Conservation (phyloP, 2,113 vertebrate genomes). For the Cettia cetti region DNA sequence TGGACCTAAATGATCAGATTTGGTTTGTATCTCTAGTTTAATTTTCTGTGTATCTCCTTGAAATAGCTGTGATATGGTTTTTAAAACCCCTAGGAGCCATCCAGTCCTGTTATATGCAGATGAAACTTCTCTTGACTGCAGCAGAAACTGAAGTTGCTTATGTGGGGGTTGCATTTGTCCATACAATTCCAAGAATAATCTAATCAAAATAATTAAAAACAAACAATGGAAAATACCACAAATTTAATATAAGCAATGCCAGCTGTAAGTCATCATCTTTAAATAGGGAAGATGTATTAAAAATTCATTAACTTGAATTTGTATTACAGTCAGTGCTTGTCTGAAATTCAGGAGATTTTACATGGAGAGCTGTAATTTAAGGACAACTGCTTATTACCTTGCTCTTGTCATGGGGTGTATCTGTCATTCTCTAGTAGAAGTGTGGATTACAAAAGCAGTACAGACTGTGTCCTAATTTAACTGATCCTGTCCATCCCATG, state of each 20-base stretch:
- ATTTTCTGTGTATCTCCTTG: background rate
- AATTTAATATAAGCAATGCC: constrained; percentile 68
- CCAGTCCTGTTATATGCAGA: background rate
- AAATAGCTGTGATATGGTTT: background rate
- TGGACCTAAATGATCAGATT: background rate
- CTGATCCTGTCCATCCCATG: constrained; percentile 53
- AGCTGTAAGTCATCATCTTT: constrained; percentile 64
- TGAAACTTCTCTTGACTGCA: constrained; percentile 17
- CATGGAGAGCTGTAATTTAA: constrained; percentile 56
- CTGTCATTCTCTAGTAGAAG: constrained; percentile 2
- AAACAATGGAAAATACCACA: constrained; percentile 69
- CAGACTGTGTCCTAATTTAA: constrained; percentile 37
- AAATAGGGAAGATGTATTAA: constrained; percentile 62
- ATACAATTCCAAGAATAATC: constrained; percentile 54
- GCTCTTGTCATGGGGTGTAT: constrained; percentile 45
- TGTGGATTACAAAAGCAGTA: constrained; percentile 48
- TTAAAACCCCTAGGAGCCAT: background rate
- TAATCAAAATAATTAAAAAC: constrained; percentile 71
- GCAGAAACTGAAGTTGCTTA: constrained; percentile 46
- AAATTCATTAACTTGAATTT: constrained; percentile 66
- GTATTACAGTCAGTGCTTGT: constrained; percentile 58
- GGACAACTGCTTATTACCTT: constrained; percentile 48
- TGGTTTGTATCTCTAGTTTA: background rate
- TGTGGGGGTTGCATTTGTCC: constrained; percentile 27
- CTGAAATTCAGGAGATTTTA: constrained; percentile 59